Evolutionary conservation across 2,888 invertebrate species (phyloP), one percentile per base, ranked within the genome.

Genomic region (Protonemura montana): DNA sequence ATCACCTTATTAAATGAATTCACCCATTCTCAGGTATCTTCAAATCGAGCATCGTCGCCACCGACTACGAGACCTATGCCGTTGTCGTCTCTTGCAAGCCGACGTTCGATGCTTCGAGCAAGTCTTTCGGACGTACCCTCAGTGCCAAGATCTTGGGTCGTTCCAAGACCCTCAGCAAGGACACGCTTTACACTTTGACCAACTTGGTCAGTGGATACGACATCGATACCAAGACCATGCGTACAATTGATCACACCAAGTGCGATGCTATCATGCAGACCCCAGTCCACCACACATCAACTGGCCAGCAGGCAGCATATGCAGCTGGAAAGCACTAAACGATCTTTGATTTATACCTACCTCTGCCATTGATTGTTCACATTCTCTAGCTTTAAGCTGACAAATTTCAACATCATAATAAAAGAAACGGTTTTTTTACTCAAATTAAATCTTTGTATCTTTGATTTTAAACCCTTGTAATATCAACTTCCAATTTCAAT

Each of bases 11-110:
- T n/a, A n/a, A n/a, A 6, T 35, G 10, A 35, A 35, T 35, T 10
- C 35, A 6, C 35, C 10, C 10, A 3, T 10, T 82, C 41, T 41
- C 87, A 88, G 88, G 85, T 27, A 42, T 87, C 28, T 87, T 77
- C 87, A 87, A 85, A 82, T 78, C 85, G 76, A 86, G 87, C 85
- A 76, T 88, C 0, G 85, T 88, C 30, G 87, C 88, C 25, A 88
- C 88, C 82, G 88, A 88, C 86, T 88, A 88, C 86, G 88, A 88
- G 13, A 87, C 59, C 76, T 88, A 87, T 83, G 88, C 88, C 82
- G 84, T 87, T 6, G 85, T 86, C 87, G 21, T 88, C n/a, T 85
- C 87, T 13, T 88, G 88, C 87, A 86, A 76, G 26, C 86, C 85
- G 6, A 35, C 59, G 10, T 88, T 86, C 86, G 86, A 88, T 41